These are phyloP conservation scores for Monopterus albus DNA, from an alignment of 2,113 vertebrate genomes.

Conservation along the genomic window DNA sequence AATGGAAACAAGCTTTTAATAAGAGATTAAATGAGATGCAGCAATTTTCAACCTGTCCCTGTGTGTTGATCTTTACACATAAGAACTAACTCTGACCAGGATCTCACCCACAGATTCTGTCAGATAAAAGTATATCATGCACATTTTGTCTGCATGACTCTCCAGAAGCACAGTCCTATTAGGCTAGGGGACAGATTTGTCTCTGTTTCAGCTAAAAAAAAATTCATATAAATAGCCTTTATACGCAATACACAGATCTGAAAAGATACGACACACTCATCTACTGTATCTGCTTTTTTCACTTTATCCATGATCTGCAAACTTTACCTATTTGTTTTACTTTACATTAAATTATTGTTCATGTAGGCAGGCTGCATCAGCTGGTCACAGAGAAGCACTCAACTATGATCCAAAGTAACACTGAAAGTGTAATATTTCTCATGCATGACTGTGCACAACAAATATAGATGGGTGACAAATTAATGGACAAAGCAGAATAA, in stretches of 20 bases:
- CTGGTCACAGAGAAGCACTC: not conserved
- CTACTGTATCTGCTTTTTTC: not conserved
- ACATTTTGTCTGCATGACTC: not conserved
- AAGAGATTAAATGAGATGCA: not conserved
- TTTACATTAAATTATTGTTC: not conserved
- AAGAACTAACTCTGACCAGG: not conserved
- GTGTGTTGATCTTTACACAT: not conserved
- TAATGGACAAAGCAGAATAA: too few species aligned
- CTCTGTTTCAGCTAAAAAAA: not conserved
- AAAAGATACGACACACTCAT: not conserved
- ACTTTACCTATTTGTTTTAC: too few species aligned
- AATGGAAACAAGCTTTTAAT: not conserved
- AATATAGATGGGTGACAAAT: too few species aligned
- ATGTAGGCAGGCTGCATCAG: not conserved
- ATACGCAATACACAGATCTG: not conserved
- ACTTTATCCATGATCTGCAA: not conserved
- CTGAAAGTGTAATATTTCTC: too few species aligned
- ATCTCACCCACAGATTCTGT: not conserved
- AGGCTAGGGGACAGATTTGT: not conserved
- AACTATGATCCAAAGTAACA: not conserved
- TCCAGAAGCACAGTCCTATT: not conserved
- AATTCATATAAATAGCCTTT: not conserved
- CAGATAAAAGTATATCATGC: not conserved
- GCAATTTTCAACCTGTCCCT: not conserved
- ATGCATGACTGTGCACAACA: not conserved